Evolutionary conservation across 1,140 invertebrate genomes (phyloP), one percentile per base, ranked within the genome.

Genomic region (Lordiphosa collinella): DNA sequence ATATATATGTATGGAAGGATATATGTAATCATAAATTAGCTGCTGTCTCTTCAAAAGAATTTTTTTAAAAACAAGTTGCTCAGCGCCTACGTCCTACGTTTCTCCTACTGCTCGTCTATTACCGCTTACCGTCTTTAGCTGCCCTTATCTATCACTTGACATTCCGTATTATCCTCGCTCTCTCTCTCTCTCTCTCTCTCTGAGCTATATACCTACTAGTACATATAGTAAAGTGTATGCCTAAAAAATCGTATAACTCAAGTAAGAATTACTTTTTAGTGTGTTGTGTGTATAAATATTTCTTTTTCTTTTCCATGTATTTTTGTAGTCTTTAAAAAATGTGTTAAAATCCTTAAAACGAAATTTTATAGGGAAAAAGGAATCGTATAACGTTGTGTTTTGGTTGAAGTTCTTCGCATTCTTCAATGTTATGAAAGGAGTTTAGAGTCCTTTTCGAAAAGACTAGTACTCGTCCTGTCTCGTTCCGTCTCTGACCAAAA

Each of bases 401-500:
- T 76, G 70, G 66, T 74, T 82, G 46, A 53, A 51, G 22, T 64
- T 57, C 29, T 37, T 38, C 46, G 36, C 48, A 32, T 47, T 47
- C 12, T 32, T 51, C 31, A 48, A 61, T 46, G 1, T 56, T 34
- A 38, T 74, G 46, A 80, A 79, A 79, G 74, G 66, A 85, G 85
- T 88, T 88, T 88, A 88, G 80, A 88, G 86, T 88, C 86, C 86
- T 88, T 88, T 88, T 87, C 73, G 44, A 88, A 88, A 88, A 88
- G 86, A 88, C 86, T 88, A 82, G 79, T 80, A 67, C 61, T 84
- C 78, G 72, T 78, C 73, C 54, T 51, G 38, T 51, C 63, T 44
- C 34, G 41, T 46, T 50, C 29, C 36, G 36, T 49, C 31, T 25
- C 25, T 44, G 41, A 65, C 56, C 75, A 70, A 75, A 80, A 80